phyloP scores from a whole-genome alignment of 1,140 invertebrate genomes.

The Lordiphosa mommai region DNA sequence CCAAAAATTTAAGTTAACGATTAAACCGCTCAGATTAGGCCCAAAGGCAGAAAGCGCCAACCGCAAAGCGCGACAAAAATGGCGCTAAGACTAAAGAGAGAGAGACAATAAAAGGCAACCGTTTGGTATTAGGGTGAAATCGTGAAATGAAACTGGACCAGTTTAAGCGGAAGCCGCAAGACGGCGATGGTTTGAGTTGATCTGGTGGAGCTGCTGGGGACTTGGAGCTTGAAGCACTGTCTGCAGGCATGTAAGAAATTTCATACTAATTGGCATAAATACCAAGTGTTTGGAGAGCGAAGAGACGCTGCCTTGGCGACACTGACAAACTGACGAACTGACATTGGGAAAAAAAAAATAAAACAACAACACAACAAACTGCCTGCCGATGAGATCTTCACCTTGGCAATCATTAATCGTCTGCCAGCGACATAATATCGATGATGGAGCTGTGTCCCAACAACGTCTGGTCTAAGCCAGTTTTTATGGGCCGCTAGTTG shows the following conservation, averaged over 20 bases:
- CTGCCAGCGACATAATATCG: slow-evolving; percentile 78
- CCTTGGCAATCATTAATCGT: slow-evolving; percentile 79
- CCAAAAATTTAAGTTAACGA: too few species aligned
- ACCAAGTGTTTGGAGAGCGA: slow-evolving; percentile 73
- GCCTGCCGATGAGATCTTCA: slow-evolving; percentile 77
- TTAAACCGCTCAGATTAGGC: slow-evolving; percentile 40
- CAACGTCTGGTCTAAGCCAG: slow-evolving; percentile 54
- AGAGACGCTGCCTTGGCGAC: slow-evolving; percentile 47
- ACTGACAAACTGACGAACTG: slow-evolving; percentile 59
- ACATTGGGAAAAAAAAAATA: slow-evolving; percentile 54
- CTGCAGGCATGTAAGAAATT: slow-evolving; percentile 79
- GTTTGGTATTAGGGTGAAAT: slow-evolving; percentile 73
- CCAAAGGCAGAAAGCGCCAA: slow-evolving; percentile 42
- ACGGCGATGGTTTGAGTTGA: slow-evolving; percentile 21
- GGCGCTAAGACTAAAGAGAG: slow-evolving; percentile 52
- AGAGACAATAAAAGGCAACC: slow-evolving; percentile 43
- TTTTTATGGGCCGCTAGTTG: slow-evolving; percentile 55
- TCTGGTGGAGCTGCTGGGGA: slow-evolving; percentile 21
- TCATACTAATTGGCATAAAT: slow-evolving; percentile 80
- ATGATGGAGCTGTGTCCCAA: slow-evolving; percentile 69
- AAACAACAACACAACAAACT: slow-evolving; percentile 16
- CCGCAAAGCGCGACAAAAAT: slow-evolving; percentile 68
- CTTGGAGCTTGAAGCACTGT: slow-evolving; percentile 40
- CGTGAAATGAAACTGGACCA: slow-evolving; percentile 76
- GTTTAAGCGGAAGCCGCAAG: slow-evolving; percentile 75